Evolutionary conservation across 2,113 vertebrate genomes (phyloP).

Genomic region (Herpetotheres cachinnans): DNA sequence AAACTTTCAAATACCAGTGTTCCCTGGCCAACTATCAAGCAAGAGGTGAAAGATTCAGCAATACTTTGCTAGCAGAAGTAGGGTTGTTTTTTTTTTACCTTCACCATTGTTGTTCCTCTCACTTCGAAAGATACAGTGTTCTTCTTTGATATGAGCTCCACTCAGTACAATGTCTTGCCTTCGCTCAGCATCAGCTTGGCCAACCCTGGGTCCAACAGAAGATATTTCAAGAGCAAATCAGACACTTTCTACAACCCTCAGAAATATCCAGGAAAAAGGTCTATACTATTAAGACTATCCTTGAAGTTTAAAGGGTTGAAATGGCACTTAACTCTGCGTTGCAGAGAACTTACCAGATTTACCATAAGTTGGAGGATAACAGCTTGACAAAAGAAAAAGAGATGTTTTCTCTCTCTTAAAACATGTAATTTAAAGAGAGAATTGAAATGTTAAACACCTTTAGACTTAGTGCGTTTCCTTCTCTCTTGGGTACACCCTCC

Average conservation of each 20-base stretch:
- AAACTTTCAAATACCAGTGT: neutral
- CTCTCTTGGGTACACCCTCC: neutral
- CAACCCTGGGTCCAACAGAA: slow-evolving; percentile 81
- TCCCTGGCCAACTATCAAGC: neutral
- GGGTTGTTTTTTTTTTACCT: slow-evolving; percentile 79
- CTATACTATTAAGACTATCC: neutral
- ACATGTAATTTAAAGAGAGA: neutral
- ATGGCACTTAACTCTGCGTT: rapidly evolving
- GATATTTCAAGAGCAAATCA: neutral
- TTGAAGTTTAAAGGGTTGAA: neutral
- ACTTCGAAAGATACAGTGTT: slow-evolving; percentile 95
- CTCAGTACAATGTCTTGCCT: slow-evolving; percentile 97
- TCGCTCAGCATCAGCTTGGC: slow-evolving; percentile 91
- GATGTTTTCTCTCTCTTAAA: neutral
- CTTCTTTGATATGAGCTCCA: slow-evolving; percentile 95
- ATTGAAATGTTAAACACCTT: neutral
- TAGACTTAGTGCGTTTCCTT: neutral
- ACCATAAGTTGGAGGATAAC: neutral
- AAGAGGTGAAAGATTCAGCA: neutral
- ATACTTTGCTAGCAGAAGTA: neutral
- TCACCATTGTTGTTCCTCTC: slow-evolving; percentile 87
- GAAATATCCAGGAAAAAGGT: rapidly evolving
- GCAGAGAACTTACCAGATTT: neutral
- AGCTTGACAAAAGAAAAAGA: neutral
- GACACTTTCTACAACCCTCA: neutral